Base-by-base conservation (phyloP, 92 coral and sea anemone species). In the Anthopleura xanthogrammica region DNA sequence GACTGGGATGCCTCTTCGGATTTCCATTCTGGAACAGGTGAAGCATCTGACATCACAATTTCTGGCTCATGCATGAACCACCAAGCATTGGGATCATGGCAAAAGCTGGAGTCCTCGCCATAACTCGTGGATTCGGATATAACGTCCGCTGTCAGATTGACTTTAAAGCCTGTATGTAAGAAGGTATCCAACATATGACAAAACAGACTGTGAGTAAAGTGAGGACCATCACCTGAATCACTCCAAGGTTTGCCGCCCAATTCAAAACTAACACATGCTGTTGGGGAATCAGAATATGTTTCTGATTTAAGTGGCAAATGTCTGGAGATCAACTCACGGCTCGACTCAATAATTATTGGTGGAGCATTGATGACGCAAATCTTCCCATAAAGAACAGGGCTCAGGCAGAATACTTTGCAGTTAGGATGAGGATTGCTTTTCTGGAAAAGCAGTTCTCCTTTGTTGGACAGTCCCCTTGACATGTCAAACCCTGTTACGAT, bases 1-100 rank as follows among this genome's bases (percentile, higher is more conserved):
- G 74, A 5, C 19, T 29, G 14, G 24, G 16, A 10, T 36, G 3
- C 74, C 74, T n/a, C 36, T 68, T 68, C 46, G 3, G 42, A 68
- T 68, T 29, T 23, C 16, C 42, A 23, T 10, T 68, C 74, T 9
- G 42, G 43, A 36, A 41, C 29, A 23, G 29, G 60, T 78, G 70
- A 57, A 12, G 60, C 72, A 20, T 10, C 16, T 65, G 75, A 16
- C 19, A 14, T 4, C 36, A 43, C 36, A 1, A 17, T 6, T 41
- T 24, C 41, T 8, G 84, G 84, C 66, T 52, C 50, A 41, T 81
- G 77, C 77, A 81, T 68, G 29, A 81, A 81, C 84, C 84, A 81
- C 84, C 84, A 81, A 10, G 84, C 77, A 23, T 81, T 81, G 65
- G 84, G 84, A 71, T 81, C 77, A 24, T 81, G 84, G 14, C 57